Percentiles rank a stretch among this genome's conserved stretches.
Evolutionary conservation across 2,113 vertebrate species (phyloP).

Genomic region (Brachypodius melanocephalos): DNA sequence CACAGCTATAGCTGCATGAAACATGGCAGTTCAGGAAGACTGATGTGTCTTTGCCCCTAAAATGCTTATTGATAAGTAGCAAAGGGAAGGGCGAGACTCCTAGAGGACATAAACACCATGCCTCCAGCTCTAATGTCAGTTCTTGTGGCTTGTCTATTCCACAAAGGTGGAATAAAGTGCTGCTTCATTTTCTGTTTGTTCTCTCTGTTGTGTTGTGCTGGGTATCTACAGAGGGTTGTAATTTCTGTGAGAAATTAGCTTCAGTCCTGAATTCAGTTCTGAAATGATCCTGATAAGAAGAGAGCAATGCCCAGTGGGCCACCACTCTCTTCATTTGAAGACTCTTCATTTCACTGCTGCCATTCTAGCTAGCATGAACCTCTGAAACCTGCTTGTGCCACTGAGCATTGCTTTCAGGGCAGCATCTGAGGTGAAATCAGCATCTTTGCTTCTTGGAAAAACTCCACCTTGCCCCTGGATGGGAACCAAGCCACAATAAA

Average conservation of each 20-base stretch:
- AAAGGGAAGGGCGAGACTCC: neutral
- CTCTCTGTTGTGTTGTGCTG: neutral
- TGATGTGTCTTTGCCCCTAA: neutral
- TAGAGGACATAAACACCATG: neutral
- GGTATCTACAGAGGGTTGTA: neutral
- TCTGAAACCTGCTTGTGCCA: neutral
- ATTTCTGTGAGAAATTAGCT: neutral
- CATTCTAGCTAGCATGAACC: neutral
- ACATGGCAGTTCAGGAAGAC: neutral
- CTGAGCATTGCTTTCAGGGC: neutral
- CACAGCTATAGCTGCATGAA: neutral
- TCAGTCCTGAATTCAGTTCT: neutral
- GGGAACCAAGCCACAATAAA: neutral
- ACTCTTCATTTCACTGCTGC: neutral
- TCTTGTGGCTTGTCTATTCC: neutral
- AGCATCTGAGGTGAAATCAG: neutral
- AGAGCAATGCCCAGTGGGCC: neutral
- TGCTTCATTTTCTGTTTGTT: neutral
- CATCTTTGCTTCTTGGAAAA: neutral
- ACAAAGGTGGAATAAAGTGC: neutral
- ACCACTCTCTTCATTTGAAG: neutral
- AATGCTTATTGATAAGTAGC: neutral
- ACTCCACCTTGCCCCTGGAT: neutral
- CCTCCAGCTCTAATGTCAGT: neutral
- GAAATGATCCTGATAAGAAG: neutral